Base-by-base conservation (phyloP, 2,888 invertebrate genomes). In the Hermaeophaga mercurialis region DNA sequence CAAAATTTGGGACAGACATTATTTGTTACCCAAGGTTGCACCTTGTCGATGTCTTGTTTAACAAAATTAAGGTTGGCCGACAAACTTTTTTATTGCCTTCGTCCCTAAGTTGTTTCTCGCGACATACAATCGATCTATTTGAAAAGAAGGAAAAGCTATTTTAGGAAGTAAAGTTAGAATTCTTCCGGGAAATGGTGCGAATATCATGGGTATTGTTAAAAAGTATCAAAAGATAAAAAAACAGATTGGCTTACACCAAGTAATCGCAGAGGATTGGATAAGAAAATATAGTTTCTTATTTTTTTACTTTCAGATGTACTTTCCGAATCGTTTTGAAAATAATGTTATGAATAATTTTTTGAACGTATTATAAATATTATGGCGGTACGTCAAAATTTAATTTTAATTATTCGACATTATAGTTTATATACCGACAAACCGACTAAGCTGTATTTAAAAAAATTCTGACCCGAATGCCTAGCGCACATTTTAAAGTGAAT, bases 11-110 rank as follows among this genome's bases (percentile, higher is more conserved):
- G 28, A 8, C 28, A 9, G 28, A 28, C 28, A 28, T n/a, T 8
- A 28, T n/a, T 34, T 38, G n/a, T 38, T 38, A 11, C 14, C 2
- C 38, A n/a, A 38, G 45, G 48, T 53, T 61, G 24, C 53, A 57
- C 53, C 57, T 57, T 57, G 57, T 53, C 57, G 57, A 57, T 57
- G 53, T 53, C 57, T 57, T 54, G 53, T 57, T 57, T 44, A 57
- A 57, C 57, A 44, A 53, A 57, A 57, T 57, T 53, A 53, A 57
- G 44, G 18, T 15, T 39, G 17, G 26, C 31, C 28, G 39, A 28
- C 49, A 26, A 31, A 41, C 49, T 49, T 49, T 49, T 49, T 49
- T 49, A 49, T 49, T 49, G 28, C 49, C n/a, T 39, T 18, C 39
- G 26, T 15, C 12, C 28, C 31, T 33, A n/a, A 7, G 39, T 49